Evolutionary conservation across 2,888 invertebrate species (phyloP).

Genomic region (Serrognathus titanus): DNA sequence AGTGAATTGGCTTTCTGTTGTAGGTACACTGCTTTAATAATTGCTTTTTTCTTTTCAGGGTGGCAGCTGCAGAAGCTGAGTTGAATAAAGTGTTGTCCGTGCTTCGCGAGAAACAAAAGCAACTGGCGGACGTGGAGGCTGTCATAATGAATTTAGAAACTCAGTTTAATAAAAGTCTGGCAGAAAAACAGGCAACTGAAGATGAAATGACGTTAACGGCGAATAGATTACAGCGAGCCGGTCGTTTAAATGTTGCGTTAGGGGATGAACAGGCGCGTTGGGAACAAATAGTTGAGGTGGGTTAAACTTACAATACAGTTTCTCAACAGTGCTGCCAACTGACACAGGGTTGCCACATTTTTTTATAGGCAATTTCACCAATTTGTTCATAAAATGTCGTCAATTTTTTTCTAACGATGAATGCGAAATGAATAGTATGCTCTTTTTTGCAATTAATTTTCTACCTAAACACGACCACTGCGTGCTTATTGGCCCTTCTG

Average conservation of each 20-base stretch:
- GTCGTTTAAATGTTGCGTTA: conserved; percentile 79
- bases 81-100: conserved; percentile 72
- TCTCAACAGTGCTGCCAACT: no score
- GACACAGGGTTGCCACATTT: neutral
- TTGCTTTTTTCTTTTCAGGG: conserved; percentile 48
- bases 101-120: conserved; percentile 74
- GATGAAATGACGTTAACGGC: conserved; percentile 74
- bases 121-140: conserved; percentile 77
- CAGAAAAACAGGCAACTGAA: conserved; percentile 71
- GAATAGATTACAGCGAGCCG: conserved; percentile 75
- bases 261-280: conserved; percentile 84
- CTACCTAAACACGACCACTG: no score
- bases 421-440: no score
- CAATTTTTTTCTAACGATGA: no score
- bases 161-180: conserved; percentile 68
- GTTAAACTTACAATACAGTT: conserved; percentile 1
- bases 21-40: neutral
- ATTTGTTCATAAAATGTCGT: no score
- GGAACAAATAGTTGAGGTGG: conserved; percentile 69
- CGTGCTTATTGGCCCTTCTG: no score
- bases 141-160: conserved; percentile 57
- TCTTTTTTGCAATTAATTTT: no score
- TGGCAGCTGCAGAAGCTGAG: conserved; percentile 74
- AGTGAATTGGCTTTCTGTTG: conserved; percentile 30
- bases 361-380: no score